Conservation (phyloP, 2,113 vertebrate species). For the Thryonomys swinderianus region DNA sequence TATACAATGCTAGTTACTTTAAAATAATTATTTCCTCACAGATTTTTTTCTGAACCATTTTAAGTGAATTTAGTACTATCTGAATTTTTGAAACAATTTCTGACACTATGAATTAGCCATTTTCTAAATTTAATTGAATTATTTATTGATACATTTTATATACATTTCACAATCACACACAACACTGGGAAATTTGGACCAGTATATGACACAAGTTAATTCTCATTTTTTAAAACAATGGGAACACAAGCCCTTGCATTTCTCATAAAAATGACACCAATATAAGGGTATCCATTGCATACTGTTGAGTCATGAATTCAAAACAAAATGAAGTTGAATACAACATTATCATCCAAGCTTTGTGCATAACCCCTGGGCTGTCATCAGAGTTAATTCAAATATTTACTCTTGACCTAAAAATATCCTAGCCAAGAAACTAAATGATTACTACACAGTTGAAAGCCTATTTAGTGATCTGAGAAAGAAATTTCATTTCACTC, state of each 20-base stretch:
- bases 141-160: no score
- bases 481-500: slow-evolving; percentile 65
- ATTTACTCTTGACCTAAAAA: slow-evolving; percentile 68
- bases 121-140: no score
- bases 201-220: no score
- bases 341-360: background rate
- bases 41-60: slow-evolving; percentile 15
- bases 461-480: slow-evolving; percentile 63
- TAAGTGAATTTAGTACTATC: slow-evolving; percentile 14
- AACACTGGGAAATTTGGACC: no score
- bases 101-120: background rate
- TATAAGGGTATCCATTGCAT: background rate
- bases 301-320: background rate
- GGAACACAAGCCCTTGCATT: background rate
- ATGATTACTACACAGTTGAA: slow-evolving; percentile 43
- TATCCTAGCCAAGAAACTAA: slow-evolving; percentile 51
- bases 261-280: slow-evolving; percentile 38
- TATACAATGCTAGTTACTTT: background rate
- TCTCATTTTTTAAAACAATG: slow-evolving; percentile 45
- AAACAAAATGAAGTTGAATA: slow-evolving; percentile 10
- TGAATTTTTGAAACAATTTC: slow-evolving; percentile 39
- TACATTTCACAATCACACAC: no score
- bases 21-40: background rate
- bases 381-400: slow-evolving; percentile 61
- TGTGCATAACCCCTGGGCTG: background rate